phyloP scores from a whole-genome alignment of 2,888 invertebrate species.

The Agyllia agylla region DNA sequence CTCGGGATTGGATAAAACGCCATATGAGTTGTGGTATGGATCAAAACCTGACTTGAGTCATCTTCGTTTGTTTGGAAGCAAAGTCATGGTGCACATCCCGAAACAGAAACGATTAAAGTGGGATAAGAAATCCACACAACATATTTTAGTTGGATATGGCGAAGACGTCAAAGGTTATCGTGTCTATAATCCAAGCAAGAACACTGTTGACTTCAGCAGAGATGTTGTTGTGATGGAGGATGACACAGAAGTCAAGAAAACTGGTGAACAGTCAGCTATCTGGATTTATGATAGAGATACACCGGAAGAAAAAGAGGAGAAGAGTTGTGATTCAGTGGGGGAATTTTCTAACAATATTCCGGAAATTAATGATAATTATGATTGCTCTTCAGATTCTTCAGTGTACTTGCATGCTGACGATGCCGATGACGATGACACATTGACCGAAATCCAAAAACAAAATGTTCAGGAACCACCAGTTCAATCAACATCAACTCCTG shows the following conservation, averaged over 20 bases:
- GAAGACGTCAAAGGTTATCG: neutral
- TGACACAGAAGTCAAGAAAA: neutral
- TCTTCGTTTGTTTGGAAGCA: neutral
- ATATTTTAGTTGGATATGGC: constrained; percentile 18
- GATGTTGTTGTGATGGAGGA: neutral
- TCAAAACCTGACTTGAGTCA: neutral
- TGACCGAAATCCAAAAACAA: neutral
- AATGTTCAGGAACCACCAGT: neutral
- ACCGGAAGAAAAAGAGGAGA: neutral
- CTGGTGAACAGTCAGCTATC: neutral
- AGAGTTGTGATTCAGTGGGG: neutral
- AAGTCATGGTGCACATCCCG: neutral
- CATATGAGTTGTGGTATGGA: neutral
- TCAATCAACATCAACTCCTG: neutral
- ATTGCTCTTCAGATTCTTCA: neutral
- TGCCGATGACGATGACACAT: neutral
- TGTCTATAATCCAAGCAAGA: neutral
- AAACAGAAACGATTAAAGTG: constrained; percentile 30
- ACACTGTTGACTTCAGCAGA: neutral
- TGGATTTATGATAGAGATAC: neutral
- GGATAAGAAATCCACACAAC: constrained; percentile 50
- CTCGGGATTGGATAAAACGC: neutral
- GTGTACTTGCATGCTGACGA: neutral
- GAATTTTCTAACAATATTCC: neutral
- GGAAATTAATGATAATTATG: neutral